These are phyloP conservation scores for Liasis olivaceus DNA, from an alignment of 2,797 vertebrate species.

Conservation along the genomic window DNA sequence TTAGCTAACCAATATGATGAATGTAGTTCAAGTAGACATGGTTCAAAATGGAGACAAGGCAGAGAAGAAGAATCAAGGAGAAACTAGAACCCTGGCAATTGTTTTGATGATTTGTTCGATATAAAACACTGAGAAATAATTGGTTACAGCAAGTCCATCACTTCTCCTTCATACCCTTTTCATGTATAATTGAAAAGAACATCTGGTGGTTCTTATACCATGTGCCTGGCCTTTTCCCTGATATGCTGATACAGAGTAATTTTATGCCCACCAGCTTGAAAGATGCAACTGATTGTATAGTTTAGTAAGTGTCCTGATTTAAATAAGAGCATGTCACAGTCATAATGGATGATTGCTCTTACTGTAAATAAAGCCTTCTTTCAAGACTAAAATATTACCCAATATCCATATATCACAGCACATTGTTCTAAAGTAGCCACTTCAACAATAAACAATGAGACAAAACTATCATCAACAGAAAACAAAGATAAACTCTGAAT, in stretches of 20 bases:
- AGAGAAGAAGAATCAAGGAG: neutral
- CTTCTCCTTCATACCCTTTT: neutral
- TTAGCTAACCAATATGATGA: neutral
- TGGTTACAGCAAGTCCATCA: neutral
- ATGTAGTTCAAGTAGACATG: neutral
- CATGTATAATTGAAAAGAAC: neutral
- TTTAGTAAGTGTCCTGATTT: neutral
- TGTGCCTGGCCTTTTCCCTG: neutral
- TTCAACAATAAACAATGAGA: neutral
- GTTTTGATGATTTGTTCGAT: neutral
- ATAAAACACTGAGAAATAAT: neutral
- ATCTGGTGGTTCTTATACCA: neutral
- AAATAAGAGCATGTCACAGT: neutral
- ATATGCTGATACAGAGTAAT: neutral
- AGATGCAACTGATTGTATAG: neutral
- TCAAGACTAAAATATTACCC: neutral
- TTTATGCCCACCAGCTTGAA: neutral
- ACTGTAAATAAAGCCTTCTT: neutral
- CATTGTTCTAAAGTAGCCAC: constrained; percentile 4
- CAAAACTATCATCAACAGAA: neutral
- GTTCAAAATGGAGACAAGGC: neutral
- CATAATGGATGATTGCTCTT: neutral
- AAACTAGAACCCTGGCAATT: neutral
- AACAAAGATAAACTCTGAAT: neutral
- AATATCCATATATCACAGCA: neutral